These are phyloP conservation scores for Zonotrichia albicollis DNA, from an alignment of 2,797 vertebrate species.

Conservation along the genomic window DNA sequence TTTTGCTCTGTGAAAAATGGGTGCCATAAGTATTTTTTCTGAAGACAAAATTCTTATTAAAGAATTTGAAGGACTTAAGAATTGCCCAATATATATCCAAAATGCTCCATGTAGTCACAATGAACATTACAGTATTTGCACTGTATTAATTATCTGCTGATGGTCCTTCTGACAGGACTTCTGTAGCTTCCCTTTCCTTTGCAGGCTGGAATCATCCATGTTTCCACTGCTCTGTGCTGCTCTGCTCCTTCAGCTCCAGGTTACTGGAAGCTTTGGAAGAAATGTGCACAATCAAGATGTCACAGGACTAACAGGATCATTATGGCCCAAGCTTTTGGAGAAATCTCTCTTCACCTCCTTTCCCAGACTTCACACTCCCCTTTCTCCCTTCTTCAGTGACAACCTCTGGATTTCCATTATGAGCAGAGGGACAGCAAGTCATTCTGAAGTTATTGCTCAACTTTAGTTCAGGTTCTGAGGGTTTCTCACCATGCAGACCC, in stretches of 20 bases:
- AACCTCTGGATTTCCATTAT: neutral
- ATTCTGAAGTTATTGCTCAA: neutral
- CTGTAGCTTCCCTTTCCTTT: neutral
- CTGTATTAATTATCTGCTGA: neutral
- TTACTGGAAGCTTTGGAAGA: neutral
- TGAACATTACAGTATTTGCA: neutral
- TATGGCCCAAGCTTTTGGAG: neutral
- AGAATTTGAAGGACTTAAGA: neutral
- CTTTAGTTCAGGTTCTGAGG: neutral
- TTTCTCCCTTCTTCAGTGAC: neutral
- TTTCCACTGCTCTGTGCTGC: neutral
- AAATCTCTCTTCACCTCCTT: neutral
- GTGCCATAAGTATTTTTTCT: neutral
- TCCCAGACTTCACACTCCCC: too few species aligned
- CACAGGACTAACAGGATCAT: neutral
- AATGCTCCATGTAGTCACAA: neutral
- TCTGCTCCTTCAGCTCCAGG: neutral
- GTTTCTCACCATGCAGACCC: neutral
- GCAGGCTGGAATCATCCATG: neutral
- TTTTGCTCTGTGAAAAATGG: neutral
- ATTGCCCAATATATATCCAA: neutral
- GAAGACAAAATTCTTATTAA: neutral
- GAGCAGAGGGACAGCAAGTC: neutral
- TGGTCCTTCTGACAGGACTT: neutral
- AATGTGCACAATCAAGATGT: neutral